Evolutionary conservation across 2,113 vertebrate species (phyloP).

Genomic region (Machaerirhynchus nigripectus): DNA sequence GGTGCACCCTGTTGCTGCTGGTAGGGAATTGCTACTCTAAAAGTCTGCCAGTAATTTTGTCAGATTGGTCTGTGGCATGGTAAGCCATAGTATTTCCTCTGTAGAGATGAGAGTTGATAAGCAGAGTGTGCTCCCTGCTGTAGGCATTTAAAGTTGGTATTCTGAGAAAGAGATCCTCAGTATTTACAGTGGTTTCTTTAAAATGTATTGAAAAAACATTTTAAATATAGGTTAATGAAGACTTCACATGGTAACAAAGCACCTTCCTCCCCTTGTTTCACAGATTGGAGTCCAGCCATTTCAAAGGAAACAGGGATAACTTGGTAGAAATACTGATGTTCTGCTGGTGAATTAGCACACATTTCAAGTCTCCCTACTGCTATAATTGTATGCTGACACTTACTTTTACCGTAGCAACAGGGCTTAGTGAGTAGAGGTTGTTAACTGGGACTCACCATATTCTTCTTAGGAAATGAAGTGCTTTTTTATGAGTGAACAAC

Average conservation of each 20-base stretch:
- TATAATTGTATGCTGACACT: not conserved
- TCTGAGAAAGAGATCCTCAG: not conserved
- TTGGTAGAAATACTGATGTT: not conserved
- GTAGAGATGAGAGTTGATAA: not conserved
- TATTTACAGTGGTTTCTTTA: not conserved
- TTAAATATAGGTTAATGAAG: not conserved
- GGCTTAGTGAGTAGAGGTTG: not conserved
- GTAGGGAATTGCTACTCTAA: not conserved
- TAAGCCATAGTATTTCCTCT: not conserved
- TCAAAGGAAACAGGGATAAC: not conserved
- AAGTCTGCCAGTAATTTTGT: not conserved
- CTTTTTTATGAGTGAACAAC: not conserved
- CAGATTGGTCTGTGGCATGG: not conserved
- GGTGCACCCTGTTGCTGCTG: not conserved
- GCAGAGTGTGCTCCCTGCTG: not conserved
- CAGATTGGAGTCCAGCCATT: not conserved
- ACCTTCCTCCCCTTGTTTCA: not conserved
- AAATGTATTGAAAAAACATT: not conserved
- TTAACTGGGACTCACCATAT: not conserved
- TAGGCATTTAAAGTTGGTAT: not conserved
- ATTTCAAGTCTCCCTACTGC: not conserved
- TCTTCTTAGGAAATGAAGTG: not conserved
- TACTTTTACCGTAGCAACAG: not conserved
- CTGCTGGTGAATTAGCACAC: not conserved
- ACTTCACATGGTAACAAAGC: not conserved